Base-by-base conservation (phyloP, 2,888 invertebrate species). In the Axea sp. region DNA sequence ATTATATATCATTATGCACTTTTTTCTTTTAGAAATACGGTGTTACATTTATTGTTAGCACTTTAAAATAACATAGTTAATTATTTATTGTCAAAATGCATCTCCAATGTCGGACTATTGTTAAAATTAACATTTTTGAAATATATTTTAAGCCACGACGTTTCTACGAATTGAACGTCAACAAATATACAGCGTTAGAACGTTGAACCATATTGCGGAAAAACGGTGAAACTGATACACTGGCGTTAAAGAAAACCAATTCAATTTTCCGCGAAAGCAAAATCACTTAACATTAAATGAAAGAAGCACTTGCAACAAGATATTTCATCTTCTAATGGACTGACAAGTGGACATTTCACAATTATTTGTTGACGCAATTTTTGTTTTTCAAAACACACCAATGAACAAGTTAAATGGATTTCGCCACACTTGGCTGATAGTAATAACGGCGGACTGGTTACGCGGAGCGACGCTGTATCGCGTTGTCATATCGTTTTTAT, bases 381-480 rank as follows among this genome's bases (percentile, higher is more conserved):
- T 47, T 31, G 22, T n/a, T 49, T 37, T 55, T 35, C 55, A 17
- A 45, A 53, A 41, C 67, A 57, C 39, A 43, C 55, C 57, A 31
- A 47, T 55, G 67, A 67, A 62, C 60, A 22, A 35, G 39, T 62
- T 49, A 62, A 47, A 47, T 47, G 65, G 53, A 65, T 65, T 45
- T 53, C 28, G 22, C 6, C 30, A 30, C 43, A 43, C 51, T 53
- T 53, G 31, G 31, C 19, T 26, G 49, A 28, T 6, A 41, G 64
- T 31, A 33, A 53, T 64, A 64, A 51, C 15, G 17, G 4, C 37
- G 9, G 28, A 17, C 35, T 35, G 15, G 4, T 15, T 17, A 4
- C 5, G 37, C 9, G 2, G 24, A 6, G 24, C 24, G 24, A 24
- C 24, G 24, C 24, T n/a, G n/a, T n/a, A n/a, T n/a, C n/a, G n/a